These are phyloP conservation scores for Nibea albiflora DNA, from an alignment of 2,113 vertebrate species.

Conservation along the genomic window DNA sequence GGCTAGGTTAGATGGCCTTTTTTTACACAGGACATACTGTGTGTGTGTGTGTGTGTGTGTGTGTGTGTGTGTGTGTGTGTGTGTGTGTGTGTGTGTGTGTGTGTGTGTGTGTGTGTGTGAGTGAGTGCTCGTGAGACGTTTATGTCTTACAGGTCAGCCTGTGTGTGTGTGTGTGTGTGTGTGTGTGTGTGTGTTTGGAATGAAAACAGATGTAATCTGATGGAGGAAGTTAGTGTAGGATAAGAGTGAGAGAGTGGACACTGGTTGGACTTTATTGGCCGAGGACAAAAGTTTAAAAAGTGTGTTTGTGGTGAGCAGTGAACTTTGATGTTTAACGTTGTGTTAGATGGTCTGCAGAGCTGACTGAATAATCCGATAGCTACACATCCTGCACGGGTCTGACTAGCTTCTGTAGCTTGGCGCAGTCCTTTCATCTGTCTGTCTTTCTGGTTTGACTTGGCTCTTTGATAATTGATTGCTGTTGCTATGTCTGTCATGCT, in stretches of 20 bases:
- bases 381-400: not conserved
- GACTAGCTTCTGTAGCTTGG: not conserved
- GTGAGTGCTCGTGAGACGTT: not conserved
- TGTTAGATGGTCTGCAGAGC: not conserved
- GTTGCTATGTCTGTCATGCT: not conserved
- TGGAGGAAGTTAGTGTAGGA: conserved; percentile 49
- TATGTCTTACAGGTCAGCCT: conserved; percentile 10
- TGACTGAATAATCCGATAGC: not conserved
- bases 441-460: not conserved
- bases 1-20: not conserved
- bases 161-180: not conserved
- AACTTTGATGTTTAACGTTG: not conserved
- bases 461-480: not conserved
- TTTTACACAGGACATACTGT: not conserved
- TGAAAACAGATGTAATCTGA: conserved; percentile 66
- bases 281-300: no score
- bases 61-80: not conserved
- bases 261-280: no score
- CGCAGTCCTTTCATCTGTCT: not conserved
- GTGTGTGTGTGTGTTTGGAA: conserved; percentile 44
- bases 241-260: not conserved
- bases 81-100: conserved; percentile 14
- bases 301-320: not conserved
- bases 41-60: not conserved
- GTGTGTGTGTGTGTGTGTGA: conserved; percentile 1